Evolutionary conservation across 2,888 invertebrate species (phyloP), one percentile per base, ranked within the genome.

Genomic region (Maniola hyperantus): DNA sequence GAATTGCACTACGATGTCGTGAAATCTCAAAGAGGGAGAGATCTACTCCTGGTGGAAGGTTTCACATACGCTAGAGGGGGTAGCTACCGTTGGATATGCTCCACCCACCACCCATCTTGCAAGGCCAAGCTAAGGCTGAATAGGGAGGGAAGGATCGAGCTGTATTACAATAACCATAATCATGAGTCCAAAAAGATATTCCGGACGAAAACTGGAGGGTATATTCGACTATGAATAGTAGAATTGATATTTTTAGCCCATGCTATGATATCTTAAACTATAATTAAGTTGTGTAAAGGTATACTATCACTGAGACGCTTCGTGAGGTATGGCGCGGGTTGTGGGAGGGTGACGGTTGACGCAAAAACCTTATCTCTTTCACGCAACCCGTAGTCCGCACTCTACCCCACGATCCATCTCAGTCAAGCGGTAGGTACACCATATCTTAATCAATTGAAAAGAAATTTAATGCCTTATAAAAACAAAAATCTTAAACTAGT

Each of bases 11-110:
- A 79, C 60, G 65, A 77, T 36, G 70, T 78, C 20, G 72, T 80
- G 2, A 75, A 71, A 64, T 82, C 81, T 2, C 79, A 78, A 61
- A 74, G 76, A 65, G 81, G 81, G 5, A 78, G 71, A n/a, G 72
- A 74, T 44, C 55, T 74, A 18, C 72, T 82, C 26, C 51, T 78
- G 0, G 63, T 79, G 2, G 74, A 74, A 53, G 82, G 79, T 0
- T 81, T 73, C 39, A 82, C 81, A 0, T 83, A 77, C 58, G 68
- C 74, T 5, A 70, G 71, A 54, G 70, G 69, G 0, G 74, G 73
- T 1, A 61, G 34, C 62, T 69, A 57, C 15, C 68, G 70, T 7
- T 85, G 84, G 83, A 72, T 76, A 0, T 86, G 86, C 64, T 85
- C 86, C 0, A 79, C 75, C 0, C 76, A 74, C 55, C 72, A 73